phyloP scores from a whole-genome alignment of 2,797 vertebrate species.

The Pristis pectinata region DNA sequence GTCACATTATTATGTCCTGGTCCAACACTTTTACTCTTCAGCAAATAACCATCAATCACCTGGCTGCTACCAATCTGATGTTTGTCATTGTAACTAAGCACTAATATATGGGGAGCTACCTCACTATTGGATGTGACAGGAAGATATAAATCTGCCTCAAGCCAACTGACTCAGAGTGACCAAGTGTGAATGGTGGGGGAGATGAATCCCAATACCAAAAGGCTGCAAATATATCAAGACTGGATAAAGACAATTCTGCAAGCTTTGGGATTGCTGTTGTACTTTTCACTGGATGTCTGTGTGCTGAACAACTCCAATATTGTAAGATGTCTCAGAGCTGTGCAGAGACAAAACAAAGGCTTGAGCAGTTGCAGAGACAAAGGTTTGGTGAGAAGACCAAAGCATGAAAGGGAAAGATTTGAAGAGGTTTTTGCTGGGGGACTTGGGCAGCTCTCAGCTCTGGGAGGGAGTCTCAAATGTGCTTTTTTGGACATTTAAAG shows the following conservation, averaged over 20 bases:
- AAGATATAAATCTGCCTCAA: conserved; percentile 73
- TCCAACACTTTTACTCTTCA: conserved; percentile 75
- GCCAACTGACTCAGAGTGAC: conserved; percentile 67
- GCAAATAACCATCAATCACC: conserved; percentile 77
- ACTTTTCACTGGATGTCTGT: neutral
- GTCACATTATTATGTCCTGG: conserved; percentile 81
- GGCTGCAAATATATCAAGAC: neutral
- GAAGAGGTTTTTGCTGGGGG: neutral
- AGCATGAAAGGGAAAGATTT: neutral
- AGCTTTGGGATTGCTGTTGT: neutral
- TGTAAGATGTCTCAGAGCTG: neutral
- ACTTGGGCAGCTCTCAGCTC: neutral
- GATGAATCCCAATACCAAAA: neutral
- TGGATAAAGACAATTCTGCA: neutral
- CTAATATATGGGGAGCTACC: conserved; percentile 58
- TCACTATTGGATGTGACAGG: conserved; percentile 74
- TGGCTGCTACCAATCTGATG: conserved; percentile 69
- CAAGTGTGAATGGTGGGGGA: conserved; percentile 55
- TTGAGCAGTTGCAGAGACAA: too few species aligned
- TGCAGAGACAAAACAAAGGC: neutral
- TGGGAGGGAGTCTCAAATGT: neutral
- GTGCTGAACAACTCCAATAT: neutral
- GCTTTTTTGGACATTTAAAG: neutral
- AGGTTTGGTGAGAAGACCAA: neutral
- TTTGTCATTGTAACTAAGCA: conserved; percentile 80